These are phyloP conservation scores for Mungos mungo DNA, from an alignment of 2,113 vertebrate species.

Conservation along the genomic window DNA sequence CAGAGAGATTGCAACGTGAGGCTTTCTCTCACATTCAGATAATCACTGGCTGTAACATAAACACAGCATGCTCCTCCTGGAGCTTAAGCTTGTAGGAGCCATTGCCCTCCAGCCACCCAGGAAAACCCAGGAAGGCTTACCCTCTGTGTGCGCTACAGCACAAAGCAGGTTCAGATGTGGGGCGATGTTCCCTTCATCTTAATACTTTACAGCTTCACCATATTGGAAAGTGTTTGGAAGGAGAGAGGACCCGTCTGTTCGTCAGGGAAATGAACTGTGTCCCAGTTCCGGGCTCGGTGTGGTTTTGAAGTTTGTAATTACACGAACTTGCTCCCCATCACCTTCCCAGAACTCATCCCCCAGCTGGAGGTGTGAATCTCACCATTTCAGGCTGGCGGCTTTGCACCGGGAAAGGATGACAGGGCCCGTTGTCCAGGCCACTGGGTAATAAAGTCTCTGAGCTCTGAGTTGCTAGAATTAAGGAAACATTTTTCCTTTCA, in stretches of 20 bases:
- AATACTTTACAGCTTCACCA: neutral
- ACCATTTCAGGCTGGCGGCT: neutral
- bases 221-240: neutral
- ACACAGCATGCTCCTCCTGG: neutral
- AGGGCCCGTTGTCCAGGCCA: neutral
- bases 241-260: neutral
- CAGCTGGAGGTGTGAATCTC: fast-evolving
- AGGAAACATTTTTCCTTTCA: neutral
- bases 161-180: neutral
- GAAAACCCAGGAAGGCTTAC: neutral
- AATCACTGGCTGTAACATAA: neutral
- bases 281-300: neutral
- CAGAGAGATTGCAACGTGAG: neutral
- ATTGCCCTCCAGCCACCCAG: neutral
- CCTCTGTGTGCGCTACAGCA: neutral
- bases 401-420: neutral
- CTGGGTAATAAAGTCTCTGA: neutral
- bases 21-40: neutral
- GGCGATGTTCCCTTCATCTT: fast-evolving
- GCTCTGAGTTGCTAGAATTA: neutral
- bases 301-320: neutral
- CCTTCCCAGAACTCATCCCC: fast-evolving
- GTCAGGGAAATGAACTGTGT: neutral
- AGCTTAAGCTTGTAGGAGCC: neutral
- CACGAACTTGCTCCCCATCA: neutral